Evolutionary conservation across 2,888 invertebrate genomes (phyloP).

Genomic region (Drosophila paucipuncta): DNA sequence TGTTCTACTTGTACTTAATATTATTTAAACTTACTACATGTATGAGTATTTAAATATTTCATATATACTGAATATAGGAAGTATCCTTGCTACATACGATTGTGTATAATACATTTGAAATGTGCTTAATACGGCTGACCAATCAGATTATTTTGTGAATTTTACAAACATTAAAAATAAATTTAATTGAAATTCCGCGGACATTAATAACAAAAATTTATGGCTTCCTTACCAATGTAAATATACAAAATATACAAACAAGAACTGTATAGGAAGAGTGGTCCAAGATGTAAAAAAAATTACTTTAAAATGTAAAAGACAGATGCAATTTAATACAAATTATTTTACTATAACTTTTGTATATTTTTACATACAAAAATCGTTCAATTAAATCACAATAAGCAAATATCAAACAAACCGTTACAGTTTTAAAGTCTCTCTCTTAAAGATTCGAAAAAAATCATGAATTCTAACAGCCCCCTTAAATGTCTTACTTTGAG

Average conservation of each 20-base stretch:
- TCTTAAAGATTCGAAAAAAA: too few relatives aligned
- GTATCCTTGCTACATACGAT: not conserved
- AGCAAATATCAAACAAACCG: not conserved
- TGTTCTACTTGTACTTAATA: not conserved
- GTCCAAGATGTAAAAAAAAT: not conserved
- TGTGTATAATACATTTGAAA: not conserved
- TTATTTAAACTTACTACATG: not conserved
- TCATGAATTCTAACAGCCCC: not conserved
- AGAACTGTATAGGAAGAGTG: not conserved
- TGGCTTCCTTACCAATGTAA: not conserved
- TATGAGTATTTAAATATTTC: not conserved
- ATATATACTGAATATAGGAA: not conserved
- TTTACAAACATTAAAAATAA: not conserved
- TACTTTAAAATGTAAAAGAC: not conserved
- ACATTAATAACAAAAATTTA: not conserved
- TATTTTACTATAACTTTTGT: not conserved
- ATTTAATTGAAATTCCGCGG: constrained; percentile 14
- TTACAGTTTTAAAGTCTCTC: too few relatives aligned
- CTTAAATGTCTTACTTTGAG: not conserved
- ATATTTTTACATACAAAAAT: not conserved
- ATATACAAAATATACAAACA: not conserved
- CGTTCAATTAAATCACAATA: not conserved
- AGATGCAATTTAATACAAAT: not conserved
- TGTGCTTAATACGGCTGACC: not conserved
- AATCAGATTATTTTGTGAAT: constrained; percentile 3